Evolutionary conservation across 1,140 invertebrate genomes (phyloP).

Genomic region (Battus philenor): DNA sequence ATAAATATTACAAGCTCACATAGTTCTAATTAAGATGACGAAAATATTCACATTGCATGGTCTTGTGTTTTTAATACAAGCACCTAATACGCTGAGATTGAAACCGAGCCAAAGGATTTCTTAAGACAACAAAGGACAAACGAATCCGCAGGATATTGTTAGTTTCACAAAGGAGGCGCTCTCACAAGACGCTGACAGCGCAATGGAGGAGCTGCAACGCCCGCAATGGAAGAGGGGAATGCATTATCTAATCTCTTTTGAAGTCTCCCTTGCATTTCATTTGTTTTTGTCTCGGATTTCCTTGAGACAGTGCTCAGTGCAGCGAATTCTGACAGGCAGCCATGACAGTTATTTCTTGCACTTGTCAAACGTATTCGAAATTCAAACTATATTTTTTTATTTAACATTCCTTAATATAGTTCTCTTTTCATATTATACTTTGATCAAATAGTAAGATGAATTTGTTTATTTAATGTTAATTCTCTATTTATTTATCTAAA

Average conservation of each 20-base stretch:
- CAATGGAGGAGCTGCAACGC: slow-evolving; percentile 5
- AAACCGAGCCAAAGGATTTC: slow-evolving; percentile 1
- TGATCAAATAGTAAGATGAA: no score
- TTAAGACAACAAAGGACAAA: slow-evolving; percentile 8
- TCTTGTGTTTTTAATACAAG: no score
- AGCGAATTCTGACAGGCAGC: not conserved
- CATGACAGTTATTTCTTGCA: not conserved
- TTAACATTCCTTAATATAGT: no score
- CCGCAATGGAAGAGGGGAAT: slow-evolving; percentile 5
- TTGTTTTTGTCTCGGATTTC: slow-evolving; percentile 4
- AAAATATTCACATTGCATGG: no score
- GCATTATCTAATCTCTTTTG: slow-evolving; percentile 17
- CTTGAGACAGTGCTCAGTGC: not conserved
- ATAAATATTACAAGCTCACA: no score
- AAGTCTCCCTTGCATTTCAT: slow-evolving; percentile 5
- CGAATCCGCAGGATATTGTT: slow-evolving; percentile 9
- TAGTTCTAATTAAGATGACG: no score
- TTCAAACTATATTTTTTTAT: no score
- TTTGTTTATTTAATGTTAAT: no score
- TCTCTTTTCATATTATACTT: no score
- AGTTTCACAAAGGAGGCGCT: not conserved
- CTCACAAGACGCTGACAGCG: not conserved
- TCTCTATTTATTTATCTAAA: no score
- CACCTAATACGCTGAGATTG: no score
- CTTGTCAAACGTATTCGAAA: not conserved